Percentiles rank a stretch among this genome's conserved stretches.
phyloP scores from a whole-genome alignment of 2,888 invertebrate species.

The Melinaea menophilus region DNA sequence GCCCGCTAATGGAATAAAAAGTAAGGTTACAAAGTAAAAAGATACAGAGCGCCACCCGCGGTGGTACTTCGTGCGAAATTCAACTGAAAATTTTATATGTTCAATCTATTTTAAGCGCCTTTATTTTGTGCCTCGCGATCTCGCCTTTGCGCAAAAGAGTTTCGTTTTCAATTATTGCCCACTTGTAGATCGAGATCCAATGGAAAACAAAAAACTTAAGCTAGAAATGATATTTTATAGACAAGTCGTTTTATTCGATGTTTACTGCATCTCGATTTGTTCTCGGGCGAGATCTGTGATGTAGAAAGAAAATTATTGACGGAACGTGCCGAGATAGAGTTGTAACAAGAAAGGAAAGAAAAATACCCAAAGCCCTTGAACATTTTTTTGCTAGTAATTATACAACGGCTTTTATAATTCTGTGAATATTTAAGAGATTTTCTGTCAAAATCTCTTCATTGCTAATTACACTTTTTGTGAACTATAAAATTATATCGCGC shows the following conservation, averaged over 20 bases:
- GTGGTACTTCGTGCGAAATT: constrained; percentile 73
- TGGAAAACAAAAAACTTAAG: constrained; percentile 67
- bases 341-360: constrained; percentile 46
- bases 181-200: constrained; percentile 75
- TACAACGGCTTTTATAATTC: constrained; percentile 49
- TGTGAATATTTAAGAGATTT: constrained; percentile 35
- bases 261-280: constrained; percentile 74
- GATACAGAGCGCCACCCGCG: constrained; percentile 74
- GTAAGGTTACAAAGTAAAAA: constrained; percentile 78
- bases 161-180: constrained; percentile 78
- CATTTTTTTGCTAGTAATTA: constrained; percentile 42
- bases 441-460: constrained; percentile 43
- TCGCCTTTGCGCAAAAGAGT: constrained; percentile 69
- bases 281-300: constrained; percentile 69
- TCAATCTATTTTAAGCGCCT: constrained; percentile 76
- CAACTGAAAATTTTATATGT: constrained; percentile 77
- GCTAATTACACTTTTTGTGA: constrained; percentile 52
- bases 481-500: constrained; percentile 61
- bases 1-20: constrained; percentile 78
- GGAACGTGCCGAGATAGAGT: constrained; percentile 68
- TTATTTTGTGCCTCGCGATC: constrained; percentile 74
- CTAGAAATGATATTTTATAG: constrained; percentile 76
- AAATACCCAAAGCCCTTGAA: constrained; percentile 47
- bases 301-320: constrained; percentile 74
- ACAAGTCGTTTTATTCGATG: constrained; percentile 71